phyloP scores from a whole-genome alignment of 1,140 invertebrate genomes.

The Drosophila jambulina region DNA sequence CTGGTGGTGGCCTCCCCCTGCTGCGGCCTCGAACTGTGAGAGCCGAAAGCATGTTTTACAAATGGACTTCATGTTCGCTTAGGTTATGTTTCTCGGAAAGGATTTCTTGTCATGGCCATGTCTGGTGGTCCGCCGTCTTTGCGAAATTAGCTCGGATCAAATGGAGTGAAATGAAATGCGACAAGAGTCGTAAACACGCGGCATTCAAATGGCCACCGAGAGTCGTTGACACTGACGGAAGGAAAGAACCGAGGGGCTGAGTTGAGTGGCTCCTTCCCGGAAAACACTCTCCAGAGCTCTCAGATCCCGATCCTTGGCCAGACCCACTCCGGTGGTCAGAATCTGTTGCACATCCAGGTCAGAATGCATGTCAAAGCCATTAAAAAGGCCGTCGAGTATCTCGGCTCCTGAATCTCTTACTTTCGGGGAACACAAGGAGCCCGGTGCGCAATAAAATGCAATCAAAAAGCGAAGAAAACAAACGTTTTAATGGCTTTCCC shows the following conservation, averaged over 20 bases:
- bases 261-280: constrained; percentile 1
- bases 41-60: constrained; percentile 76
- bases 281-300: constrained; percentile 1
- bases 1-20: constrained; percentile 40
- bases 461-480: constrained; percentile 57
- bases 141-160: constrained; percentile 55
- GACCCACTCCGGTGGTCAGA: constrained; percentile 50
- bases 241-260: not conserved
- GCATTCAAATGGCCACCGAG: constrained; percentile 74
- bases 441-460: constrained; percentile 55
- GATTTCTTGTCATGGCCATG: constrained; percentile 81
- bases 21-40: constrained; percentile 62
- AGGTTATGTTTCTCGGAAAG: constrained; percentile 77
- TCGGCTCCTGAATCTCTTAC: constrained; percentile 45
- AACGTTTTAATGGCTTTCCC: constrained; percentile 62
- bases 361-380: constrained; percentile 74
- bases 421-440: constrained; percentile 56
- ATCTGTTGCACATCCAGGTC: constrained; percentile 50
- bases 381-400: constrained; percentile 52
- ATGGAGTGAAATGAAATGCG: constrained; percentile 58
- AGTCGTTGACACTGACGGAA: constrained; percentile 44
- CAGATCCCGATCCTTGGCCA: constrained; percentile 56
- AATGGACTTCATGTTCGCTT: constrained; percentile 75
- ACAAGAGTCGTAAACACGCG: constrained; percentile 65
- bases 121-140: constrained; percentile 53